Conservation (phyloP, 2,113 vertebrate genomes). For the Brachypodius melanocephalos region DNA sequence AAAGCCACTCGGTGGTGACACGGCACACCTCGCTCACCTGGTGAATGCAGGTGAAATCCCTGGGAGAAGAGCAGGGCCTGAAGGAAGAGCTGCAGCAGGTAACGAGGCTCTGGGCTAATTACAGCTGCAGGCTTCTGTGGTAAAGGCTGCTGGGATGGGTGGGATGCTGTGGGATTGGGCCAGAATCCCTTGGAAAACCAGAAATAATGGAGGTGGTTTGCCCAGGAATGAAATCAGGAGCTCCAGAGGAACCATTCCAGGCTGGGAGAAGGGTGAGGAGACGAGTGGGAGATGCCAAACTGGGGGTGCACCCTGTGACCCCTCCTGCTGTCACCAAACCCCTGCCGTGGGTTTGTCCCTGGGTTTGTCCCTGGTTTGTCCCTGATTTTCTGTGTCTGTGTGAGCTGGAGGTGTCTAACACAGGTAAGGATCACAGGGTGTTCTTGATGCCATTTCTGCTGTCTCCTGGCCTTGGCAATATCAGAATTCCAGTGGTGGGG, state of each 20-base stretch:
- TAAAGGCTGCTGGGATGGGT: not conserved
- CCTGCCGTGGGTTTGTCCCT: not conserved
- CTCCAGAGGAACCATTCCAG: not conserved
- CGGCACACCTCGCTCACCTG: rapidly evolving
- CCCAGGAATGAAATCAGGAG: not conserved
- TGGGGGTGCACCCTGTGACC: too few relatives aligned
- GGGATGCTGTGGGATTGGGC: not conserved
- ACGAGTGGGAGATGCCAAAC: not conserved
- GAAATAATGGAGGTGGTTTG: not conserved
- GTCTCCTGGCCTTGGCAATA: not conserved
- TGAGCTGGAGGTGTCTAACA: not conserved
- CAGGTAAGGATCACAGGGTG: rapidly evolving
- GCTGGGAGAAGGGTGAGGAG: not conserved
- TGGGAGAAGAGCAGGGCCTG: not conserved
- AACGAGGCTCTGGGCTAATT: not conserved
- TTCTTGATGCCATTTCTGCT: not conserved
- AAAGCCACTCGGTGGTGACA: rapidly evolving
- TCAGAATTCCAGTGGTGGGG: not conserved
- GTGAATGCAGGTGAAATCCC: not conserved
- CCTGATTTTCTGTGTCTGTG: not conserved
- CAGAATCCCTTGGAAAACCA: not conserved
- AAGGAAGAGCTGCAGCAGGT: not conserved
- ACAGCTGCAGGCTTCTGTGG: not conserved
- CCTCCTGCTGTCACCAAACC: not conserved
- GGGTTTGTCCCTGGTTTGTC: not conserved